Conservation (phyloP, 2,797 vertebrate genomes). For the Todus mexicanus region DNA sequence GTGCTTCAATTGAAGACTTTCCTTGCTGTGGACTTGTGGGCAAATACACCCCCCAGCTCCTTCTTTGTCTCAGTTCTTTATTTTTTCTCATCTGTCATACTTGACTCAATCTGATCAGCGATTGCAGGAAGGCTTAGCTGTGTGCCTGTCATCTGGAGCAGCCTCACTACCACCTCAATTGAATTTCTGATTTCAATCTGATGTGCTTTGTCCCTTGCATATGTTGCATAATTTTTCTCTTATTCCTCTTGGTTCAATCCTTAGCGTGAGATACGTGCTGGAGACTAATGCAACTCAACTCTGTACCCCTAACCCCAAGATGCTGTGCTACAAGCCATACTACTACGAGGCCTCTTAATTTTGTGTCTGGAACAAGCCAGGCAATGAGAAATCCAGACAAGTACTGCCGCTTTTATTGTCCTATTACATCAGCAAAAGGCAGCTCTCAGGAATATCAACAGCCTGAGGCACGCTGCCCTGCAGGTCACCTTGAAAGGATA, state of each 20-base stretch:
- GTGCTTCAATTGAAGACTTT: not conserved
- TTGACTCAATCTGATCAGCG: not conserved
- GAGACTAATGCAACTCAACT: not conserved
- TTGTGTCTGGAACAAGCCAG: not conserved
- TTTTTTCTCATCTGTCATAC: not conserved
- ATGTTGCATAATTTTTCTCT: not conserved
- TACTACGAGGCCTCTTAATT: not conserved
- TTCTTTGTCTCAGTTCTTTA: not conserved
- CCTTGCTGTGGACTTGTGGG: not conserved
- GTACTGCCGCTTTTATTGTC: not conserved
- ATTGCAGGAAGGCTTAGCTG: not conserved
- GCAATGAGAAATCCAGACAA: conserved; percentile 9
- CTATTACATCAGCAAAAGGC: not conserved
- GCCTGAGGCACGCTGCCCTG: not conserved
- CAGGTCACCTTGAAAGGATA: conserved; percentile 35
- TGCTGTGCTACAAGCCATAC: not conserved
- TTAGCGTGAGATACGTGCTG: not conserved
- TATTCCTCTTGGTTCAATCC: not conserved
- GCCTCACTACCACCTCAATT: not conserved
- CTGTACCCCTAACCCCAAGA: not conserved
- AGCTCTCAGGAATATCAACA: conserved; percentile 9
- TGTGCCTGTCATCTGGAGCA: not conserved
- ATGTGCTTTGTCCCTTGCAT: not conserved
- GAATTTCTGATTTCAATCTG: not conserved
- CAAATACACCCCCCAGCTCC: not conserved